Base-by-base conservation (phyloP, 53 echinoderm and acorn worm genomes). In the Antedon mediterranea region DNA sequence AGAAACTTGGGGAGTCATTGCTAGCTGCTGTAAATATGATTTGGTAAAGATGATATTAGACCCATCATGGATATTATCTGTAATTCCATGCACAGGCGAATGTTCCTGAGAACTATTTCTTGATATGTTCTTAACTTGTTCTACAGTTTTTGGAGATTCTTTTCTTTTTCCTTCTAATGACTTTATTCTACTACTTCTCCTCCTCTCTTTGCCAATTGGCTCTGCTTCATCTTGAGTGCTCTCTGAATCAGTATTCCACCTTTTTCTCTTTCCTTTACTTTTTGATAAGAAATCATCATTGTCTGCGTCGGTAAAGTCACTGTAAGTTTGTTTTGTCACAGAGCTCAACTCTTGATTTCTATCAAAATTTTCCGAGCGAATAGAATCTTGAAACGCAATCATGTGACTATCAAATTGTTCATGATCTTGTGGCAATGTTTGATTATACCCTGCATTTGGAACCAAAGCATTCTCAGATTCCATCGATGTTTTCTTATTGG, bases 131-230 rank as follows among this genome's bases (percentile, higher is more conserved):
- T 57, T 57, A 26, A 18, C 23, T 8, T 13, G 26, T 57, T 57
- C 8, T 57, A 18, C 57, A 57, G 57, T 57, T 18, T 5, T 57
- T 3, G 57, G 57, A 15, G 57, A 57, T 11, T 57, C 57, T 57
- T 57, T 57, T 23, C 57, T 5, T 57, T 20, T 77, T 77, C 31
- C 82, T 74, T 41, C 75, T 81, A 31, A 34, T 43, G 75, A 72
- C 80, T 34, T 78, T 73, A 57, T 79, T 78, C 83, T 74, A 82
- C 30, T 87, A 78, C 75, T 73, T 76, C 73, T 74, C 79, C 78
- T 83, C 85, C 80, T 79, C 79, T 42, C 75, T 76, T 14, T 4
- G 27, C 26, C 26, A 20, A 34, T 23, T 3, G 20, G 13, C 23
- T 76, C 29, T 33, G 14, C n/a, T 76, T 31, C 76, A 33, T 11